Conservation (phyloP, 2,797 vertebrate species). For the Mormyrops attenuatus region DNA sequence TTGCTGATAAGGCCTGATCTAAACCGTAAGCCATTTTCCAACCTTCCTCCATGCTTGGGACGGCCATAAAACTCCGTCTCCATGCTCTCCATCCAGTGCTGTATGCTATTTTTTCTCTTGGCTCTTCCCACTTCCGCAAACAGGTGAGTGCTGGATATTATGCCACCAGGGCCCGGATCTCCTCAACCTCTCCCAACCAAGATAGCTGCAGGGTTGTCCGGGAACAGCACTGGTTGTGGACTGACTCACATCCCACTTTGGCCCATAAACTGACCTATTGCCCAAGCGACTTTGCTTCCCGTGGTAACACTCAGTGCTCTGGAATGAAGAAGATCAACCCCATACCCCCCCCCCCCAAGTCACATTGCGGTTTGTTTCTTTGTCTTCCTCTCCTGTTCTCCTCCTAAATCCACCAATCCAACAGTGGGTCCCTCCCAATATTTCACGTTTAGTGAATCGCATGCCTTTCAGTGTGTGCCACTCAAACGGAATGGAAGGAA, state of each 20-base stretch:
- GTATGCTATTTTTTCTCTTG: not conserved
- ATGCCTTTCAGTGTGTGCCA: not conserved
- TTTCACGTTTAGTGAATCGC: not conserved
- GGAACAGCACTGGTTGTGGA: not conserved
- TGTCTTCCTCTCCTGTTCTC: not conserved
- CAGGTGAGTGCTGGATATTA: not conserved
- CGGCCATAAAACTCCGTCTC: not conserved
- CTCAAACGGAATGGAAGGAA: not conserved
- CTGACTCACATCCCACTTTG: not conserved
- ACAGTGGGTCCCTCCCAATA: not conserved
- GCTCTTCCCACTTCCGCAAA: not conserved
- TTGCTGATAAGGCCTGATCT: not conserved
- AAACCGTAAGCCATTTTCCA: not conserved
- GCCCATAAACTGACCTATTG: no score
- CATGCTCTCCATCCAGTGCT: not conserved
- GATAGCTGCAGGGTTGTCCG: not conserved
- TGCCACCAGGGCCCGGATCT: not conserved
- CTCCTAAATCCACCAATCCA: not conserved
- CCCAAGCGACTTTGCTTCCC: not conserved
- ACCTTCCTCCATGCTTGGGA: not conserved
- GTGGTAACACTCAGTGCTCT: not conserved
- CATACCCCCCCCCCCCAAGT: not conserved
- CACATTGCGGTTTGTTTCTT: not conserved
- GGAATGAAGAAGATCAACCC: not conserved
- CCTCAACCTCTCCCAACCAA: not conserved